phyloP scores from a whole-genome alignment of 2,113 vertebrate genomes.

The Hippocampus guttulatus region DNA sequence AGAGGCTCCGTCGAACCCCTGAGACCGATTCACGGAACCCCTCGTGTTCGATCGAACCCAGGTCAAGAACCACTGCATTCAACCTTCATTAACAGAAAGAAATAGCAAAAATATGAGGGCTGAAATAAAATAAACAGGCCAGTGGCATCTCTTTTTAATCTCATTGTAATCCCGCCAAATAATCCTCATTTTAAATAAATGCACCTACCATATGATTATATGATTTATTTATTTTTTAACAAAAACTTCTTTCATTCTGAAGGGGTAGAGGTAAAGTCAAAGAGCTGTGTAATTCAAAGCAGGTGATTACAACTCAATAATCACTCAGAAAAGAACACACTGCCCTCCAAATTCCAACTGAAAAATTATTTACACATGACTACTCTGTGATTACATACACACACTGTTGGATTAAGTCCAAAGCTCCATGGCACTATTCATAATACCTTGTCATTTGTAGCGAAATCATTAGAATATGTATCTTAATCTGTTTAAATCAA shows the following conservation, averaged over 20 bases:
- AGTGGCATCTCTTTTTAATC: too few relatives aligned
- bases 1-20: too few relatives aligned
- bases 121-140: too few relatives aligned
- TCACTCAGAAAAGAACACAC: constrained; percentile 13
- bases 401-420: not conserved
- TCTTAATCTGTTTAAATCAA: not conserved
- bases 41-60: too few relatives aligned
- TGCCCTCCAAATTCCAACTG: constrained; percentile 16
- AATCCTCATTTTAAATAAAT: too few relatives aligned
- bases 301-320: constrained; percentile 27
- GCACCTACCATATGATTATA: too few relatives aligned
- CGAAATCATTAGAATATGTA: not conserved
- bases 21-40: too few relatives aligned
- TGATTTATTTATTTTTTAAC: constrained; percentile 22
- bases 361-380: constrained; percentile 32
- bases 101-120: too few relatives aligned
- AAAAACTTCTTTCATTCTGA: constrained; percentile 41
- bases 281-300: constrained; percentile 18
- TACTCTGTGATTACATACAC: not conserved
- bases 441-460: not conserved
- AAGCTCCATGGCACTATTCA: not conserved
- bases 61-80: too few relatives aligned
- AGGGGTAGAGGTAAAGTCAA: constrained; percentile 31
- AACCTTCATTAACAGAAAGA: too few relatives aligned
- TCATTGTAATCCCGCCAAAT: too few relatives aligned